Evolutionary conservation across 2,888 invertebrate genomes (phyloP).

Genomic region (Lordiphosa fenestrarum): DNA sequence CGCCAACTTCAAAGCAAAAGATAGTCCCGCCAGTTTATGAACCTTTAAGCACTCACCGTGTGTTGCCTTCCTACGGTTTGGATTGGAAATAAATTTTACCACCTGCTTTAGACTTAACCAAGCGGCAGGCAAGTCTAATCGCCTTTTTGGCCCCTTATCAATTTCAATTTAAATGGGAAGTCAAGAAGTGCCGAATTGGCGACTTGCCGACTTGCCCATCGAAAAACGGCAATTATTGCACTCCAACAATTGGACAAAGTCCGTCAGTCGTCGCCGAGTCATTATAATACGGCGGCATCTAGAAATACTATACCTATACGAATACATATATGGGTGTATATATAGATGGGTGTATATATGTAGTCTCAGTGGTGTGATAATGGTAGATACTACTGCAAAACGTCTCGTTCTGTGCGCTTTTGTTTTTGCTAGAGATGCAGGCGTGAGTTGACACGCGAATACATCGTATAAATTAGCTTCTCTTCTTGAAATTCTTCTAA

Average conservation of each 20-base stretch:
- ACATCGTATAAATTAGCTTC: too few species aligned
- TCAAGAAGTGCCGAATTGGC: conserved; percentile 3
- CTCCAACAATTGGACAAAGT: conserved; percentile 37
- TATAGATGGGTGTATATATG: not conserved
- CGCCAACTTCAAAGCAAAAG: too few species aligned
- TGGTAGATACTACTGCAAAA: too few species aligned
- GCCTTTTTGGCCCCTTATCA: conserved; percentile 2
- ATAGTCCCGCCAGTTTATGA: conserved; percentile 8
- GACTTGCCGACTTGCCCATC: conserved; percentile 12
- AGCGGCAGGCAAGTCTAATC: conserved; percentile 8
- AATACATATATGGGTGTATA: not conserved
- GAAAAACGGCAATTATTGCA: conserved; percentile 10
- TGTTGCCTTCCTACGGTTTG: conserved; percentile 11
- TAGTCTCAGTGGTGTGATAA: conserved; percentile 2
- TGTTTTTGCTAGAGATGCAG: too few species aligned
- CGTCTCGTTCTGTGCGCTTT: too few species aligned
- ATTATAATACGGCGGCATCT: conserved; percentile 2
- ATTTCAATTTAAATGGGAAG: conserved; percentile 4
- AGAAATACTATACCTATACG: conserved; percentile 1
- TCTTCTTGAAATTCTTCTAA: too few species aligned
- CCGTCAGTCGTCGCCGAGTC: conserved; percentile 27
- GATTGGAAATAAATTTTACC: conserved; percentile 12
- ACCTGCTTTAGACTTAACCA: conserved; percentile 6
- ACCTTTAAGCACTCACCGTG: conserved; percentile 10
- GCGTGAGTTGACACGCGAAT: too few species aligned